Percentiles rank a stretch among this genome's conserved stretches.
Evolutionary conservation across 2,113 vertebrate species (phyloP).

Genomic region (Taxidea taxus): DNA sequence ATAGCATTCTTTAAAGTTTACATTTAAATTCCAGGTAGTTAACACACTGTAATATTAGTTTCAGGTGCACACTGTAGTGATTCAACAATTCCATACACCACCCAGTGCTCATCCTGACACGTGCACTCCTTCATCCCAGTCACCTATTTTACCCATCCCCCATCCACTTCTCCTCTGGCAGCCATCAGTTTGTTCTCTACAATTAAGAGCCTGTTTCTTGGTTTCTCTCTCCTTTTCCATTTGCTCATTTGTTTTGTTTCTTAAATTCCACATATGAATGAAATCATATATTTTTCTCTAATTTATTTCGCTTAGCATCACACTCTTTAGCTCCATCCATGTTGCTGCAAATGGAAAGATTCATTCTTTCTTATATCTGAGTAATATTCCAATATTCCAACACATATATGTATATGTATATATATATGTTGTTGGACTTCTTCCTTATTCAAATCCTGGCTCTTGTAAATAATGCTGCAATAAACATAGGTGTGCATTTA

Average conservation of each 20-base stretch:
- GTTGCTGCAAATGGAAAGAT: neutral
- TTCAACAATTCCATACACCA: neutral
- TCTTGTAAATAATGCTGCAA: neutral
- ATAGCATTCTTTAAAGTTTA: neutral
- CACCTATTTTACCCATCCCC: neutral
- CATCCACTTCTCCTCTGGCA: neutral
- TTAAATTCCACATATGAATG: neutral
- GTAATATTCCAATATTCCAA: neutral
- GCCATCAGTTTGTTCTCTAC: neutral
- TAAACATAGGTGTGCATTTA: neutral
- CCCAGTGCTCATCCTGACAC: neutral
- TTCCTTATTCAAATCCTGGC: neutral
- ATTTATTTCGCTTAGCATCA: neutral
- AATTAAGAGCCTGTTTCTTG: neutral
- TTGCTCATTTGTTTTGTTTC: neutral
- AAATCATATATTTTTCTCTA: neutral
- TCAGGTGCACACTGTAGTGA: neutral
- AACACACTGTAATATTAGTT: neutral
- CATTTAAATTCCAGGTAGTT: neutral
- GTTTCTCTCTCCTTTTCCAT: neutral
- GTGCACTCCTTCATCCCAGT: neutral
- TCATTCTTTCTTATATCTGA: neutral
- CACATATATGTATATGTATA: too few relatives aligned
- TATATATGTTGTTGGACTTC: too few relatives aligned
- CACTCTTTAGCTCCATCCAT: neutral